Conservation (phyloP, 2,113 vertebrate genomes). For the Bujurquina vittata region DNA sequence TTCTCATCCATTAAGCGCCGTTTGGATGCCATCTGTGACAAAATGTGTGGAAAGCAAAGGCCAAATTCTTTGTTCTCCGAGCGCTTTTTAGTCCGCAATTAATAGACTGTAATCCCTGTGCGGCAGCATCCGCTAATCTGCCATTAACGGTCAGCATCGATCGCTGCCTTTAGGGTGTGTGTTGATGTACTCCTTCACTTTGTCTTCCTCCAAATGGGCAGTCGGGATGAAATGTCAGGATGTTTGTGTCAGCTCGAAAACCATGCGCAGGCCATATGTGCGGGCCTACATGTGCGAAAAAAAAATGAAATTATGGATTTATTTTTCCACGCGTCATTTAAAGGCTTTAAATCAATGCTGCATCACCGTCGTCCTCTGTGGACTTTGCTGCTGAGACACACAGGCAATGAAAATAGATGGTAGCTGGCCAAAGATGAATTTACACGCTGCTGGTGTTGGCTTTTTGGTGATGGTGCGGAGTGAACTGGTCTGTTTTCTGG, state of each 20-base stretch:
- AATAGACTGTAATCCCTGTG: conserved; percentile 38
- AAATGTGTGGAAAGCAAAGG: conserved; percentile 11
- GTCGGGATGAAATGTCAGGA: conserved; percentile 16
- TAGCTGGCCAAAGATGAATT: conserved; percentile 11
- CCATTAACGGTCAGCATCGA: conserved; percentile 48
- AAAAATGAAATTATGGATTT: conserved; percentile 20
- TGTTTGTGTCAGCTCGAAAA: conserved; percentile 27
- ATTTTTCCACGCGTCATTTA: not conserved
- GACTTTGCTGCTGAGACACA: conserved; percentile 11
- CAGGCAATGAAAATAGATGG: not conserved
- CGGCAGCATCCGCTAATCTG: conserved; percentile 49
- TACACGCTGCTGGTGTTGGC: conserved; percentile 26
- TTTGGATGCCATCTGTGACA: not conserved
- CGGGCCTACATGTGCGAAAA: conserved; percentile 33
- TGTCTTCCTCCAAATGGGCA: not conserved
- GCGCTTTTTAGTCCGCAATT: conserved; percentile 49
- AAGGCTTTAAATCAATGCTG: conserved; percentile 31
- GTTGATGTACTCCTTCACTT: conserved; percentile 11
- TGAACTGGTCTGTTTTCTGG: conserved; percentile 11
- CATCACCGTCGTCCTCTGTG: conserved; percentile 12
- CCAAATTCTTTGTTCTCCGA: conserved; percentile 74
- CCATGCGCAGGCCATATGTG: conserved; percentile 44
- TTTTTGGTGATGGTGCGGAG: conserved; percentile 1
- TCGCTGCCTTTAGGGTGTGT: conserved; percentile 30
- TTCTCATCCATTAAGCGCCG: not conserved